Evolutionary conservation across 2,113 vertebrate species (phyloP), one percentile per base, ranked within the genome.

Genomic region (Mesocricetus auratus): DNA sequence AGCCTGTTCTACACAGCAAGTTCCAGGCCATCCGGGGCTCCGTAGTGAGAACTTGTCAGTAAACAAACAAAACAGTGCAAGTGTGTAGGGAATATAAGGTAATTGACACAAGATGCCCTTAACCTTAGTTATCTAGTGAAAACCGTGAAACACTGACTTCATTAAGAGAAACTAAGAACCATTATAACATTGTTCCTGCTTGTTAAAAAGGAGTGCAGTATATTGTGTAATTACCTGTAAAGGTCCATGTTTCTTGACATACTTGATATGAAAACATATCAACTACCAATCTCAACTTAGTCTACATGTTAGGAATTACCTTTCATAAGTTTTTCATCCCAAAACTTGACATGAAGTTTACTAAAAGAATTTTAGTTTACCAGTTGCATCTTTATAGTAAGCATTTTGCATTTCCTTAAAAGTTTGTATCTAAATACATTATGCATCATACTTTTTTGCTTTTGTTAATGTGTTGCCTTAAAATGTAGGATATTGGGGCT

Each of bases 191-290:
- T 36, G 47, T 79, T 64, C 31, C 24, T 50, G 1, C 64, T 64
- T 73, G 53, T 62, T 94, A 71, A 95, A 94, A 10, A 86, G 73
- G 68, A 95, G 95, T 90, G 36, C 24, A 81, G 66, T 83, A 60
- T 68, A 68, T 16, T 86, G 60, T 0, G 0, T 36, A 91, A 53
- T 17, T 82, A 36, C 11, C 31, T 17, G 81, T 36, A 87, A 45
- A 78, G 36, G 21, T 71, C n/a, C 21, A 58, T 53, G 17, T 94
- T 33, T 88, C 50, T 77, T 94, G 66, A 53, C 60, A 77, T 93
- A 86, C 69, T 95, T 95, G 90, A 94, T 36, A 89, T 36, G 66
- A 85, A 89, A 93, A 77, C 36, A 31, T 16, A 93, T 85, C 86
- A 81, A 93, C 36, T 42, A 47, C 42, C 66, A 77, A 58, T 22